Base-by-base conservation (phyloP, 2,113 vertebrate species). In the Mellivora capensis region DNA sequence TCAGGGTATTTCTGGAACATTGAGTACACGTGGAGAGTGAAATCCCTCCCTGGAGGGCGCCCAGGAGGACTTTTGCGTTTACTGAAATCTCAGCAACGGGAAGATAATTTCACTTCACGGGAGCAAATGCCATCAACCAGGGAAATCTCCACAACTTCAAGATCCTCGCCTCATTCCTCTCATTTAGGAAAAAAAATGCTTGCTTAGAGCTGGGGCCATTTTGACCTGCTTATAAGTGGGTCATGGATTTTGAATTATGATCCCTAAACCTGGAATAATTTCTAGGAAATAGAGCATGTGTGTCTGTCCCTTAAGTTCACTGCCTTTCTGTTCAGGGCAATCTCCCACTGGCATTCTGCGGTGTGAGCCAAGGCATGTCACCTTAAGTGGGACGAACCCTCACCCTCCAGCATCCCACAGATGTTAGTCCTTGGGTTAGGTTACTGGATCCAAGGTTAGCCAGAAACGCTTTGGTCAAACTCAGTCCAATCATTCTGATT, bases 391-490 rank as follows among this genome's bases (percentile, higher is more conserved):
- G 57, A 59, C 94, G 79, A 61, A 93, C 83, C 83, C 92, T 96
- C 96, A 93, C 83, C 83, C 92, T 96, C 96, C 97, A 93, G 87
- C 83, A 96, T 96, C 91, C 84, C 4, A 69, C 77, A 95, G 98
- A 98, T 97, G 93, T 97, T 97, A 94, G 97, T 96, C 97, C 98
- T 97, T 98, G 97, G 69, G 69, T 97, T 96, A 97, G 94, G 87
- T 93, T 94, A 85, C 90, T 62, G 82, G 97, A 92, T 93, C 97
- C 95, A 59, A 94, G 98, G 80, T 96, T 85, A 94, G 54, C 96
- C 96, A 83, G 97, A 98, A 98, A 98, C 49, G 69, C 97, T 90
- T 79, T 89, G 27, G 97, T 91, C 92, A 98, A 96, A 95, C 97
- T 96, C 96, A 94, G 96, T 97, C 97, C 97, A 95, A 76, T 98